Evolutionary conservation across 2,797 vertebrate genomes (phyloP).

Genomic region (Setipinna tenuifilis): DNA sequence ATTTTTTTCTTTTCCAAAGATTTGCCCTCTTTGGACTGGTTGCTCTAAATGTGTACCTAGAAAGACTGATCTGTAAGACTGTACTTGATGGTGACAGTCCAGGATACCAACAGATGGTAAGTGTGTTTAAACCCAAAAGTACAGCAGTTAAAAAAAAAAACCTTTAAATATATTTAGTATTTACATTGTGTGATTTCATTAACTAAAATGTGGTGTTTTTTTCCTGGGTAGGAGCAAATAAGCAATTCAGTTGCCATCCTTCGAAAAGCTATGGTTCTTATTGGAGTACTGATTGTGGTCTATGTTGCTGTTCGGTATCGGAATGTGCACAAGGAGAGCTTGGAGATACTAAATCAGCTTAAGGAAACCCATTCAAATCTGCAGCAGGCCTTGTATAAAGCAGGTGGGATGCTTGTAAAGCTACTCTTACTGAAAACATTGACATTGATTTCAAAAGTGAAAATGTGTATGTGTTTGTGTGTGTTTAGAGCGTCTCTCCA

Average conservation of each 20-base stretch:
- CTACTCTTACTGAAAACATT: not conserved
- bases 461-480: not conserved
- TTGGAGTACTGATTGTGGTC: slow-evolving; percentile 58
- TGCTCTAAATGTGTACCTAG: slow-evolving; percentile 77
- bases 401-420: slow-evolving; percentile 60
- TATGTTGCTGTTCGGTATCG: slow-evolving; percentile 60
- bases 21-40: slow-evolving; percentile 73
- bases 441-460: slow-evolving; percentile 6
- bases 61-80: slow-evolving; percentile 71
- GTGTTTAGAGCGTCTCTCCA: slow-evolving; percentile 56
- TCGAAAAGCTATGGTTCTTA: slow-evolving; percentile 53
- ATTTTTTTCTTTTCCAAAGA: slow-evolving; percentile 57
- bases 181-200: not conserved
- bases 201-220: not conserved
- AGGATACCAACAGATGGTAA: slow-evolving; percentile 75
- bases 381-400: slow-evolving; percentile 69
- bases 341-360: slow-evolving; percentile 75
- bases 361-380: slow-evolving; percentile 71
- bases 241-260: slow-evolving; percentile 58
- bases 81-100: slow-evolving; percentile 65
- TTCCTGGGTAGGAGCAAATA: slow-evolving; percentile 59
- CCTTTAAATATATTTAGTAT: not conserved
- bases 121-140: slow-evolving; percentile 22
- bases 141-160: not conserved
- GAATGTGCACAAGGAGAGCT: slow-evolving; percentile 72